Evolutionary conservation across 1,140 invertebrate genomes (phyloP), one percentile per base, ranked within the genome.

Genomic region (Caenorhabditis elegans): DNA sequence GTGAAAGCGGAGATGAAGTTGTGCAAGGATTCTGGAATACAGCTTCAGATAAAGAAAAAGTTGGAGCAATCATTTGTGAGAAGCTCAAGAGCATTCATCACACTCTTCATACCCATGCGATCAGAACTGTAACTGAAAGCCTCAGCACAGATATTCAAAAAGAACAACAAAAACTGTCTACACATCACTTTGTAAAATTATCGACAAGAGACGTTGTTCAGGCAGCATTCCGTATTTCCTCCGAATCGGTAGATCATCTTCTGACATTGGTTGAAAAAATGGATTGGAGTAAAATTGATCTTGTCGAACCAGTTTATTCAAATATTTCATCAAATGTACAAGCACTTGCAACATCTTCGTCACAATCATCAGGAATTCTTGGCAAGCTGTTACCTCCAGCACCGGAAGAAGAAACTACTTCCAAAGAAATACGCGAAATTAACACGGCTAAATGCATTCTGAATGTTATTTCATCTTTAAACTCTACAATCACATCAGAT

Each of bases 21-120:
- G 46, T 77, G 22, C 43, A 49, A 48, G 75, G 75, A 28, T 77
- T 77, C 47, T 77, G 75, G 75, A 77, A 22, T 22, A 48, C 75
- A 13, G 75, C 75, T 31, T 47, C 75, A n/a, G 75, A 77, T 28
- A 19, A 47, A 34, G 75, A 77, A 22, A 49, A 77, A 49, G 46
- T 49, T 0, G 47, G 75, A 39, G 60, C 60, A 19, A 39, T 70
- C 22, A 34, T 70, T 8, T 39, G 34, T 70, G 60, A 70, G 46
- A 47, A 77, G 24, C 24, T 77, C 43, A 49, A 77, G 31, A 77
- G 15, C 17, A 77, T 47, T 48, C 75, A 48, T 49, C 75, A 49
- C 48, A 48, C 75, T 48, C 75, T 77, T 31, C 43, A 77, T 19
- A 77, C 60, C 10, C 60, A 70, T 39, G 31, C 60, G 2, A 39